Percentiles rank a stretch among this genome's conserved stretches.
Evolutionary conservation across 2,113 vertebrate genomes (phyloP).

Genomic region (Epinephelus cyanopodus): DNA sequence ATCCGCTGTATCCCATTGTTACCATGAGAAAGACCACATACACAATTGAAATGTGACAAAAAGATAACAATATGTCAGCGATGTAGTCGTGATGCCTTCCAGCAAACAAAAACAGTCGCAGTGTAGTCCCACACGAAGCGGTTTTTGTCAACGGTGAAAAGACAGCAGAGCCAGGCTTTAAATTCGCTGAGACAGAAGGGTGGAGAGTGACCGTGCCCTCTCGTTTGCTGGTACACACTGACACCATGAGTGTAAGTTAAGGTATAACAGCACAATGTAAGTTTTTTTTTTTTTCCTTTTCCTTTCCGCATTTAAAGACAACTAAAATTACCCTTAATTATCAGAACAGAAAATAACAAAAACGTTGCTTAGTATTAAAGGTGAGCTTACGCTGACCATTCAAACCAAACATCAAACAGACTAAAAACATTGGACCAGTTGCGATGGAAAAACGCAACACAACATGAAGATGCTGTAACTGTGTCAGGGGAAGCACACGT

Average conservation of each 20-base stretch:
- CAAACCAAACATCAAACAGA: too few relatives aligned
- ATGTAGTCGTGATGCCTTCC: background rate
- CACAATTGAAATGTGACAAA: background rate
- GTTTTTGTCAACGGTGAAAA: background rate
- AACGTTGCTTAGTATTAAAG: too few relatives aligned
- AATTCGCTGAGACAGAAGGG: background rate
- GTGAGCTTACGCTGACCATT: too few relatives aligned
- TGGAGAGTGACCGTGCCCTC: background rate
- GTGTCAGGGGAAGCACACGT: too few relatives aligned
- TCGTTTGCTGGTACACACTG: background rate
- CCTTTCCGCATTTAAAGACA: background rate
- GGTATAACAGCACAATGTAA: background rate
- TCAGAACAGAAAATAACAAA: too few relatives aligned
- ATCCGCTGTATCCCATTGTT: constrained; percentile 21
- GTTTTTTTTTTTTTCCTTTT: background rate
- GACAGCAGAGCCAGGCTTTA: background rate
- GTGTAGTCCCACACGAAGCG: background rate
- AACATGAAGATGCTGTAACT: too few relatives aligned
- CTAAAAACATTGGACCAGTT: too few relatives aligned
- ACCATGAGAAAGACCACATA: background rate
- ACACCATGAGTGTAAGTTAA: background rate
- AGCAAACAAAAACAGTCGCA: background rate
- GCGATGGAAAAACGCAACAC: too few relatives aligned
- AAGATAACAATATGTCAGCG: background rate
- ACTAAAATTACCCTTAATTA: too few relatives aligned